Conservation (phyloP, 2,797 vertebrate species). For the Melanotaenia maccullochi region DNA sequence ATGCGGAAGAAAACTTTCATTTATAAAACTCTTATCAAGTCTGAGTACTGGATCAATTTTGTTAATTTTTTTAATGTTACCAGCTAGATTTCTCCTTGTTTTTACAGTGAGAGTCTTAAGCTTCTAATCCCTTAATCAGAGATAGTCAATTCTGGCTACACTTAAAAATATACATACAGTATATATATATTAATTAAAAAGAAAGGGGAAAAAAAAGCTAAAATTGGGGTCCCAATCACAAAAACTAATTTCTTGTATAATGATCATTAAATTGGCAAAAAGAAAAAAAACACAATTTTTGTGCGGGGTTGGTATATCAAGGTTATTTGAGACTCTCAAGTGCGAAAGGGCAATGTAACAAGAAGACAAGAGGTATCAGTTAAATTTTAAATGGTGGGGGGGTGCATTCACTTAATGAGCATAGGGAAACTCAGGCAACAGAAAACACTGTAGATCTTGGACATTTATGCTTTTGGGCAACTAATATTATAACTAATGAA, state of each 20-base stretch:
- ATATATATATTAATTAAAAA: not conserved
- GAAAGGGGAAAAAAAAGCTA: no score
- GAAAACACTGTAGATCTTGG: not conserved
- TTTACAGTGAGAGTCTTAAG: no score
- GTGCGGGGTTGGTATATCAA: no score
- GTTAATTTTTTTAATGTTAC: not conserved
- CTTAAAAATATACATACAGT: no score
- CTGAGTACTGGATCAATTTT: not conserved
- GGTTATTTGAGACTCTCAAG: not conserved
- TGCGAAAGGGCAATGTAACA: not conserved
- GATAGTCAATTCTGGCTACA: not conserved
- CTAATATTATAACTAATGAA: not conserved
- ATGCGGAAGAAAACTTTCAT: not conserved
- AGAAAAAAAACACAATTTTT: no score
- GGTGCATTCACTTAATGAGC: not conserved
- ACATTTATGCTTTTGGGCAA: not conserved
- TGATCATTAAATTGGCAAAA: no score
- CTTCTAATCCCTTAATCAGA: not conserved
- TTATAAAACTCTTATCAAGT: not conserved
- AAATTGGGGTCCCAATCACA: no score
- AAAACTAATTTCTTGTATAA: no score
- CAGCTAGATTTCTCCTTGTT: no score
- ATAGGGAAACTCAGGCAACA: not conserved
- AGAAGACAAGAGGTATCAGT: not conserved
- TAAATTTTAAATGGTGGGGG: not conserved